Base-by-base conservation (phyloP, 2,888 invertebrate species). In the Odiellus spinosus region DNA sequence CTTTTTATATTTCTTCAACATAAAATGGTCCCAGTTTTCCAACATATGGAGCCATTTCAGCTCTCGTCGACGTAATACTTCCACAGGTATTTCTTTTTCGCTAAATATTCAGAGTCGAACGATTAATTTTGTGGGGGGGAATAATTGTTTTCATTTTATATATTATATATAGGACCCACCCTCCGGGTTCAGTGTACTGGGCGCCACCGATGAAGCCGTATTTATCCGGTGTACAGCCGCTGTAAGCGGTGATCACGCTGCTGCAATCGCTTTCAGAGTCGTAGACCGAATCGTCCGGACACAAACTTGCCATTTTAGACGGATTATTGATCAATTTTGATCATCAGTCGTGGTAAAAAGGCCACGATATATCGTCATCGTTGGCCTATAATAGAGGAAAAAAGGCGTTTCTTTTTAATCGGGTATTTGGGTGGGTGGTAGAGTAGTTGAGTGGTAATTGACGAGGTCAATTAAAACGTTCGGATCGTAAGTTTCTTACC, bases 1-100 rank as follows among this genome's bases (percentile, higher is more conserved):
- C 62, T 70, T 71, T 55, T 66, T 66, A 58, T 68, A 71, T 45
- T 67, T 62, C 56, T 71, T 69, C 47, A 67, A 67, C 90, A 95
- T 95, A 65, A 85, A 90, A 55, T 78, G 75, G 59, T 86, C 84
- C 95, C 96, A 98, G 63, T 87, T 82, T 58, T 81, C 77, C 48
- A 95, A 73, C 96, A 96, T 96, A 45, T 84, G 79, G 54, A 96
- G 73, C 96, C 96, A 96, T 74, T 96, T 96, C 64, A 82, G 77
- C 67, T 98, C 96, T 50, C 96, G 71, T 55, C 84, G 76, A 53
- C 91, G 72, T 56, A 86, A 79, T 54, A 85, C 82, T 64, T 82
- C 82, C 51, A 86, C 45, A 15, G 52, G 50, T 11, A 52, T 26
- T 21, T 32, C 42, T 32, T 33, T 19, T 32, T 40, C 32, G 34